Evolutionary conservation across 2,797 vertebrate species (phyloP), one percentile per base, ranked within the genome.

Genomic region (Okamejei kenojei): DNA sequence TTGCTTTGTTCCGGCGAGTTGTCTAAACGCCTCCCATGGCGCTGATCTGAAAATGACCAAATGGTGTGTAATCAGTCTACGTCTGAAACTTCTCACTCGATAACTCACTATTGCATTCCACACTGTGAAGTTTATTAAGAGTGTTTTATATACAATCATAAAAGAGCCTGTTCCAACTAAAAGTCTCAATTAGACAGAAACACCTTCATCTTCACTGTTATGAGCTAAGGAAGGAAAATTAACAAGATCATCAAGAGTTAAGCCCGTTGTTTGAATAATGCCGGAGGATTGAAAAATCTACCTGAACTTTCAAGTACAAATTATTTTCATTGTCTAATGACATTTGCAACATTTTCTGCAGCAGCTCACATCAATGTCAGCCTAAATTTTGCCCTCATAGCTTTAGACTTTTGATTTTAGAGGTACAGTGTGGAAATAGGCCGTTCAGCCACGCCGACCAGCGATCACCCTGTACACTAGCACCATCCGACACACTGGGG

Each of bases 21-120:
- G 94, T 94, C 94, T 94, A 61, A 95, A 95, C 93, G 95, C 80
- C 94, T 95, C 94, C 94, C 94, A 95, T 4, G 93, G 93, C 81
- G 93, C 93, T 93, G 94, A 94, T 94, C 94, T 95, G 94, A 71
- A 95, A 94, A 94, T 54, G 79, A 93, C 91, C 29, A 94, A 8
- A 93, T 93, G 71, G 94, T 94, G 54, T 93, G 45, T 93, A 19
- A 91, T 79, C 93, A 94, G 93, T 76, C 35, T 68, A 73, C 9
- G 45, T 74, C 38, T 45, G 32, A 73, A 15, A 29, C 26, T 91
- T 91, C 8, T 45, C 76, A 10, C 54, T 74, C 71, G 74, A 38
- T 77, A 77, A 32, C 76, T n/a, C 32, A 77, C 32, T 54, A 26
- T 54, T 82, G 45, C 45, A 54, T 23, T 2, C 11, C 76, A 32